Evolutionary conservation across 2,888 invertebrate genomes (phyloP), one percentile per base, ranked within the genome.

Genomic region (Troides aeacus): DNA sequence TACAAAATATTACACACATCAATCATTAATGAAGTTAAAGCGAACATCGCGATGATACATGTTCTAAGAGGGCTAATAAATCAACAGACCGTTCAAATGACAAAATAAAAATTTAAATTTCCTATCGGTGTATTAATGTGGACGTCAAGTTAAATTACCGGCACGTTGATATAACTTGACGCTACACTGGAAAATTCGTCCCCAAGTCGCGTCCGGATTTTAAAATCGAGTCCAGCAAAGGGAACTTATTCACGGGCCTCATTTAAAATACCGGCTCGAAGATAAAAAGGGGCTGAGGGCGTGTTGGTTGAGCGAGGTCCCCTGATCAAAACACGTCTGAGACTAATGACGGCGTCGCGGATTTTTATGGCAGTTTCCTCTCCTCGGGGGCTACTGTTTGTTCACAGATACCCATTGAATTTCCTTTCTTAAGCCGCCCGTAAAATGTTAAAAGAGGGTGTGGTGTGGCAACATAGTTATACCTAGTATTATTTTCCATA

Each of bases 281-380:
- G 74, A 74, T 74, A 74, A 76, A 75, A 70, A 64, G 60, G 62
- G 60, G 63, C 61, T 59, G 63, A 62, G 66, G 42, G 59, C 65
- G 64, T 42, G 66, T 58, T 62, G 64, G 62, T 61, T 68, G 71
- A 70, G 69, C 64, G 66, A 65, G 64, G 69, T 63, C 68, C 69
- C 75, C 83, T 85, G 87, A 89, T 90, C 90, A 89, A 90, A 90
- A 90, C 89, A 88, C 90, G 89, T 88, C 90, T 84, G 85, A 84
- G 85, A 86, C 89, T 90, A 91, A 90, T 89, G 89, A 89, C 85
- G 83, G 83, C 84, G 82, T 77, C 82, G 84, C 84, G 88, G 85
- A 87, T 89, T 90, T 89, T 90, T 88, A 90, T 86, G 82, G 87
- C 66, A 65, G 50, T 62, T 69, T 70, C 70, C 53, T 42, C 83